Percentiles rank a stretch among this genome's conserved stretches.
Conservation (phyloP, 1,140 invertebrate genomes). For the Scaptomyza graminum region DNA sequence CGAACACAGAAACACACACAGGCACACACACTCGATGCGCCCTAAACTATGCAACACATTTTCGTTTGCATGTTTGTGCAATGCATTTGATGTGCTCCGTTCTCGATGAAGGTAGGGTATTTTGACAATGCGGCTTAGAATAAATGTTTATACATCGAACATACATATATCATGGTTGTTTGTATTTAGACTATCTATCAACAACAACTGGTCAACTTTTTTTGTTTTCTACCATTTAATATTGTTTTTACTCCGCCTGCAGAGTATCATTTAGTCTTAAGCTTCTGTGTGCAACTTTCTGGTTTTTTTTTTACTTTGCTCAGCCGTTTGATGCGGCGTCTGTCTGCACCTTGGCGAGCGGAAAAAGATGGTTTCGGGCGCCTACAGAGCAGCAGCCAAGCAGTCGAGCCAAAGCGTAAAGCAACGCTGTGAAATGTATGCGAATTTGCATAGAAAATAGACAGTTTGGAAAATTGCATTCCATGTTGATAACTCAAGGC, state of each 20-base stretch:
- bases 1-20: conserved; percentile 8
- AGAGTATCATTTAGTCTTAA: conserved; percentile 4
- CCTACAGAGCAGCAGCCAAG: conserved; percentile 16
- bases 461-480: conserved; percentile 81
- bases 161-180: no score
- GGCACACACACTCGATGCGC: conserved; percentile 17
- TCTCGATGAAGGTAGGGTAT: background rate
- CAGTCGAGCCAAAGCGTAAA: conserved; percentile 13
- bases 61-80: conserved; percentile 71
- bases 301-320: background rate
- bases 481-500: conserved; percentile 81
- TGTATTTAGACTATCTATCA: no score
- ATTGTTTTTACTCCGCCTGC: no score
- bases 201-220: no score
- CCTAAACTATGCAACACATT: conserved; percentile 79
- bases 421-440: conserved; percentile 66
- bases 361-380: background rate
- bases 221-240: no score
- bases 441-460: conserved; percentile 81
- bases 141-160: no score
- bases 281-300: background rate
- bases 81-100: conserved; percentile 29
- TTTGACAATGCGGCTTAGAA: background rate
- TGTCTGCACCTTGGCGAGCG: conserved; percentile 37
- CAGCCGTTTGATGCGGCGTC: conserved; percentile 15